Base-by-base conservation (phyloP, 1,140 invertebrate species). In the Temnothorax nylanderi region DNA sequence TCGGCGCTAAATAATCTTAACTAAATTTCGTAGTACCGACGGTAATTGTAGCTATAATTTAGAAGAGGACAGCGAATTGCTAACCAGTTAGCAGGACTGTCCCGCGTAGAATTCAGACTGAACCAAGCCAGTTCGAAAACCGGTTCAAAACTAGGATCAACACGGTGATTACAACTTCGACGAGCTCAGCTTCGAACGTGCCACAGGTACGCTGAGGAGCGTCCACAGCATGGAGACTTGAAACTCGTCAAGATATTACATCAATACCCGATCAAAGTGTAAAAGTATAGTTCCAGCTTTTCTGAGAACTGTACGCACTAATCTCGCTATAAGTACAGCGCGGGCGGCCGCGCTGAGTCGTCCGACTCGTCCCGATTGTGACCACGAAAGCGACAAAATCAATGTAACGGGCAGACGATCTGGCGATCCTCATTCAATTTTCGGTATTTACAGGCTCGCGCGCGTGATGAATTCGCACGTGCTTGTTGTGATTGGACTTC, bases 401-500 rank as follows among this genome's bases (percentile, higher is more conserved):
- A 77, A 18, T n/a, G 7, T 26, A 34, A 13, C 34, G 8, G 34
- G 34, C 32, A 8, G 11, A 56, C 18, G 58, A 78, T 34, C 41
- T 34, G 44, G 32, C 13, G 16, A 21, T 49, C 49, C 65, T 72
- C 54, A 37, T 76, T 96, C 97, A 98, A 93, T 97, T 97, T 94
- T 98, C 98, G 8, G 97, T 97, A 88, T 97, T 98, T 80, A 98
- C 97, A 26, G 98, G 97, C 93, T 98, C 98, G 54, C 98, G 95
- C 51, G 98, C 97, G 95, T 98, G 98, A 95, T 98, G 98, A 90
- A 98, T 98, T 93, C 97, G 97, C 56, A 98, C 96, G 93, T 98
- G 98, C 93, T 98, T 98, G 92, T 98, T 98, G 91, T 98, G 98
- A 95, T 98, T 98, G 41, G 97, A 98, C 95, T 98, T 98, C 47